Base-by-base conservation (phyloP, 2,888 invertebrate species). In the Lymantria monacha region DNA sequence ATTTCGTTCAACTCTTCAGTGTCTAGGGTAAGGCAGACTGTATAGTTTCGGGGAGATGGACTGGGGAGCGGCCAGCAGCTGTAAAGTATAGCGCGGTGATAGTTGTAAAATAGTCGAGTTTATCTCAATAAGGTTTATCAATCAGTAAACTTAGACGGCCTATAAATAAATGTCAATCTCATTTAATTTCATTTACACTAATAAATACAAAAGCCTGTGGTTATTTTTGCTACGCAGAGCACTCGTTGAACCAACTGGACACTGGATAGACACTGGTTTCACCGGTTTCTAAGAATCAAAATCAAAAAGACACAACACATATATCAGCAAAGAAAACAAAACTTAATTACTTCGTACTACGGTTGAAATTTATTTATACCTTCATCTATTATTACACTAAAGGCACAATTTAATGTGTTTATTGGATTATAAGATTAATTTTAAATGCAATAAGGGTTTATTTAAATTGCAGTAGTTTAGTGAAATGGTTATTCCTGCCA, bases 171-270 rank as follows among this genome's bases (percentile, higher is more conserved):
- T n/a, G n/a, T n/a, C n/a, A n/a, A n/a, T n/a, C n/a, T n/a, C n/a
- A 22, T 22, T 22, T 22, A 22, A 22, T 22, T 22, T 22, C 22
- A 5, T 5, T 5, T 22, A 22, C 22, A 57, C 71, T 66, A 67
- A 70, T 74, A 71, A 74, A 63, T 74, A 76, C 65, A 69, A 71
- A 74, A 63, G 69, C 72, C 22, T 22, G 22, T 71, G 69, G 72
- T 78, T 80, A 76, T 81, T 84, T 84, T 86, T 81, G 80, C 84
- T 78, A 79, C 74, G 70, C 79, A 72, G 78, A 80, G 76, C 78
- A 74, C 74, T 77, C 44, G 59, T 65, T 62, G 69, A 70, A 70
- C 72, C 59, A n/a, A n/a, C n/a, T n/a, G n/a, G 66, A 70, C 76
- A 70, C 77, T 71, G 75, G 74, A 65, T 81, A 78, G 83, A 79